phyloP scores from a whole-genome alignment of 2,113 vertebrate genomes.

The Theristicus caerulescens region DNA sequence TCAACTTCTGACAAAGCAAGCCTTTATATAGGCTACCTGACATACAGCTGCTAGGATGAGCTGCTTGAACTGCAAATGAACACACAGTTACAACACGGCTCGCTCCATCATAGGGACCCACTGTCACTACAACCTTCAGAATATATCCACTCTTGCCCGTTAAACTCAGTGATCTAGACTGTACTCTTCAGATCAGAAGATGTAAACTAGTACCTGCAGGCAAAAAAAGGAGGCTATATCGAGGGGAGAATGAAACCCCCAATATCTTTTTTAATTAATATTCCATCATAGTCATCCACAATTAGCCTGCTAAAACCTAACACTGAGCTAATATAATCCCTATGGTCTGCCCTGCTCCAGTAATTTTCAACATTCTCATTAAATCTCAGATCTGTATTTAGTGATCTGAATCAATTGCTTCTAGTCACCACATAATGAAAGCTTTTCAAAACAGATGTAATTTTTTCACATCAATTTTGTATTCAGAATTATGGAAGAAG shows the following conservation, averaged over 20 bases:
- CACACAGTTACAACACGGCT: not conserved
- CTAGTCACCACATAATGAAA: not conserved
- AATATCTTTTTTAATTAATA: not conserved
- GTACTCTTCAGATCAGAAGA: not conserved
- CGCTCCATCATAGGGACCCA: not conserved
- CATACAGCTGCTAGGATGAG: not conserved
- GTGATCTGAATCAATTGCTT: not conserved
- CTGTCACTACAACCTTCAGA: not conserved
- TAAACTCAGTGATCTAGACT: not conserved
- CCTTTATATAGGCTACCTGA: not conserved
- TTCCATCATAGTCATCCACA: not conserved
- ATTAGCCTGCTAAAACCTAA: not conserved
- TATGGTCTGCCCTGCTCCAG: not conserved
- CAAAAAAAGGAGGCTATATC: not conserved
- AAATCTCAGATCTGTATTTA: not conserved
- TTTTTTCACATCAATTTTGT: not conserved
- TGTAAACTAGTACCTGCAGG: not conserved
- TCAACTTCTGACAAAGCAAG: not conserved
- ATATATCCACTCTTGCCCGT: not conserved
- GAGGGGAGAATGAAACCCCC: not conserved
- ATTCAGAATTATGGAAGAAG: not conserved
- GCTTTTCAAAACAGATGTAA: not conserved
- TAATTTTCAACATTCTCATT: not conserved
- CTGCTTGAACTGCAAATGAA: not conserved
- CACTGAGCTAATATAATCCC: not conserved